Percentiles rank a stretch among this genome's conserved stretches.
Conservation (phyloP, 2,888 invertebrate genomes). For the Chymomyza procnemis region DNA sequence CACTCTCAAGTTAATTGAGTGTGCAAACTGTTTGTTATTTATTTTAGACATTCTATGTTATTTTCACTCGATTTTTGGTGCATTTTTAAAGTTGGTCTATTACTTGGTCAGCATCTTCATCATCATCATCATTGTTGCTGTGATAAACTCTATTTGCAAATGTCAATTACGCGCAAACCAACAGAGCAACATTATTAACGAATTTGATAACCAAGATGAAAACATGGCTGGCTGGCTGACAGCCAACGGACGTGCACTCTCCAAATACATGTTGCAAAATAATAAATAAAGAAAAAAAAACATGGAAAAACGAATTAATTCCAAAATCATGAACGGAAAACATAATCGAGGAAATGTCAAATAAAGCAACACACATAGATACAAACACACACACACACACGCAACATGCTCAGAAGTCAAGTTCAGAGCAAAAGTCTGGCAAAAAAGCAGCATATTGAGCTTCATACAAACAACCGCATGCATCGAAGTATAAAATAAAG, state of each 20-base stretch:
- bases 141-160: not conserved
- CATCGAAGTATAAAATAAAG: not conserved
- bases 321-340: conserved; percentile 65
- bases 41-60: not conserved
- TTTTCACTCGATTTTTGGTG: not conserved
- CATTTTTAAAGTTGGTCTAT: no score
- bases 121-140: no score
- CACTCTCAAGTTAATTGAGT: conserved; percentile 1
- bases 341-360: conserved; percentile 65
- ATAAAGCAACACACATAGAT: conserved; percentile 33
- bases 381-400: no score
- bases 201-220: not conserved
- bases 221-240: not conserved
- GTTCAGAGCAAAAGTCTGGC: not conserved
- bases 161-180: not conserved
- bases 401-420: conserved; percentile 38
- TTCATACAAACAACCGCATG: not conserved
- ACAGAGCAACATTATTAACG: not conserved
- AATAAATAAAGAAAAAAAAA: conserved; percentile 22
- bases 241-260: not conserved
- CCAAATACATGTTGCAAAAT: not conserved
- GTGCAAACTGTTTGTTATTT: not conserved
- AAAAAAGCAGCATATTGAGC: not conserved
- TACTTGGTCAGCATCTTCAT: no score
- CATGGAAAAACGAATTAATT: conserved; percentile 64